Evolutionary conservation across 2,113 vertebrate species (phyloP), one percentile per base, ranked within the genome.

Genomic region (Grus americana): DNA sequence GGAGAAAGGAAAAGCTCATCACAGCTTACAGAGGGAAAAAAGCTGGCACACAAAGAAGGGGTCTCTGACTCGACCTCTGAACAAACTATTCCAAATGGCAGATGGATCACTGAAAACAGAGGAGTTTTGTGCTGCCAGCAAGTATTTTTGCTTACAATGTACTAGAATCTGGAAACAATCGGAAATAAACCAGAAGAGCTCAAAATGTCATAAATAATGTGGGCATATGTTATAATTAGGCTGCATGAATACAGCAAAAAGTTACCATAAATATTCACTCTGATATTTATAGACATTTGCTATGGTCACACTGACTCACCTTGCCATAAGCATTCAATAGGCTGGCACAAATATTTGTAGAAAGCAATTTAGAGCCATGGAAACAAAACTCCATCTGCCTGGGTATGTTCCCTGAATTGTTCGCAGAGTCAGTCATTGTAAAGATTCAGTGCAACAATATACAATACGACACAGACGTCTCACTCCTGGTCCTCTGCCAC

Each of bases 321-420:
- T 95, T 67, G 92, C 90, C 89, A 88, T 3, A 1, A 94, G 91
- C 78, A 71, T 40, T 76, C 78, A 49, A 68, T 6, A 93, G 19
- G 44, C 55, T 76, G 88, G 74, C 90, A 95, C 86, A 90, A 96
- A 84, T 84, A 86, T 97, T 83, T 94, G 95, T 50, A 75, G 73
- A 86, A 82, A 92, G 81, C 84, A 84, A 89, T 83, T 82, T 21
- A 80, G 59, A 94, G 78, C 82, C 82, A 90, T 80, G 80, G 94
- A 92, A 96, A 97, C 54, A 55, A 47, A 93, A n/a, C 27, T 81
- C 70, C 66, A 57, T 87, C 90, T 92, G 79, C 74, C 57, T 92
- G 87, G 62, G 26, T 50, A 24, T 29, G 44, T 47, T 76, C n/a
- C 54, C 74, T 73, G 67, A 58, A 32, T 9, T 63, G 61, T 63